Conservation (phyloP, 2,797 vertebrate species). For the Cichlasoma orientale region DNA sequence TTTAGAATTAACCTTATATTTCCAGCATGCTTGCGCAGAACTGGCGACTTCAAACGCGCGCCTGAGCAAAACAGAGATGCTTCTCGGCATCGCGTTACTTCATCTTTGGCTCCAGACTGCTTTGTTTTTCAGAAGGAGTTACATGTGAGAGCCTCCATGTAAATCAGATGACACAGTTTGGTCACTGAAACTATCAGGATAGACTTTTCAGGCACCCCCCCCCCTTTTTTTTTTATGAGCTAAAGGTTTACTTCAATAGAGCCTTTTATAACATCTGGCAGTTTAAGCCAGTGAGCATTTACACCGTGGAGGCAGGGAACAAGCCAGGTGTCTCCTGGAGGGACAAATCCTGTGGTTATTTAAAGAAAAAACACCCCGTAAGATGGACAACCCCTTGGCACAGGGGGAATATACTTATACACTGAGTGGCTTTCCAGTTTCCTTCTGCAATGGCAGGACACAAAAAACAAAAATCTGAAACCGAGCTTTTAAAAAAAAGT, state of each 20-base stretch:
- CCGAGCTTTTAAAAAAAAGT: conserved; percentile 12
- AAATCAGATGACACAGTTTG: conserved; percentile 71
- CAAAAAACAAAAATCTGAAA: conserved; percentile 25
- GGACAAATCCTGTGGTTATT: conserved; percentile 73
- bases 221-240: conserved; percentile 56
- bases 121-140: conserved; percentile 26
- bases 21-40: conserved; percentile 25
- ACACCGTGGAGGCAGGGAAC: conserved; percentile 66
- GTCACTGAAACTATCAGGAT: conserved; percentile 62
- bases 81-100: conserved; percentile 27
- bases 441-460: conserved; percentile 18
- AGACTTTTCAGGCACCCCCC: conserved; percentile 47
- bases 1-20: conserved; percentile 37
- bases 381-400: conserved; percentile 67
- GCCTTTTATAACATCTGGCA: conserved; percentile 82
- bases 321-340: conserved; percentile 76
- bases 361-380: conserved; percentile 46
- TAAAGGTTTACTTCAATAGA: conserved; percentile 72
- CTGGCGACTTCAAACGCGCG: conserved; percentile 15
- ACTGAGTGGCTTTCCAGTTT: conserved; percentile 50
- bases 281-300: conserved; percentile 66
- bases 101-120: conserved; percentile 13
- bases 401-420: conserved; percentile 34
- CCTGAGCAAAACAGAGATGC: not conserved
- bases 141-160: conserved; percentile 43